These are phyloP conservation scores for Gasteruption jaculator DNA, from an alignment of 2,888 invertebrate species.

Conservation along the genomic window DNA sequence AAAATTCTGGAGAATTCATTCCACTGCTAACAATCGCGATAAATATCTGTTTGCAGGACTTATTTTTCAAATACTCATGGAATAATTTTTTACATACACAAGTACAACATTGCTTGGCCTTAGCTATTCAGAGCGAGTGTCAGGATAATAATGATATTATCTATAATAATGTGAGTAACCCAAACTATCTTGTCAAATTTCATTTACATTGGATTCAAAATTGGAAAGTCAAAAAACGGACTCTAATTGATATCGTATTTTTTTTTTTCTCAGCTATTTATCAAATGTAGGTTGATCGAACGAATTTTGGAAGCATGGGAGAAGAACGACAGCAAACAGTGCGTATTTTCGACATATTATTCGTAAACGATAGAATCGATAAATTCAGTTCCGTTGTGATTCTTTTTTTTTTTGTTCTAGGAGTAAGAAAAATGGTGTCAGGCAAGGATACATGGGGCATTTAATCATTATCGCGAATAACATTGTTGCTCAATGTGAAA, in stretches of 20 bases:
- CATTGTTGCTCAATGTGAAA: constrained; percentile 55
- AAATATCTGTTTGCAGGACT: constrained; percentile 72
- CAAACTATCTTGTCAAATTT: neutral
- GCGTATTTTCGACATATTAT: constrained; percentile 45
- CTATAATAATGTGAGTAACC: constrained; percentile 40
- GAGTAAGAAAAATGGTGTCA: constrained; percentile 54
- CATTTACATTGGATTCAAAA: too few species aligned
- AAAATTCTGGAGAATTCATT: neutral
- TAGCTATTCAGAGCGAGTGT: constrained; percentile 59
- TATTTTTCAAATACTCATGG: constrained; percentile 86
- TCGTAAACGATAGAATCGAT: neutral
- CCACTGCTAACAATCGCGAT: too few species aligned
- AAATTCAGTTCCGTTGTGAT: neutral
- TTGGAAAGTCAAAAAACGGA: too few species aligned
- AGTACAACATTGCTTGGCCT: constrained; percentile 73
- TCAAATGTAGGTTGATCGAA: constrained; percentile 74
- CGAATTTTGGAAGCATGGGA: constrained; percentile 79
- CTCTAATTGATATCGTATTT: too few species aligned
- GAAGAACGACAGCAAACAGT: constrained; percentile 74
- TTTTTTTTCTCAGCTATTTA: constrained; percentile 61
- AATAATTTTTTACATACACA: constrained; percentile 95
- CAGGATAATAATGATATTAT: constrained; percentile 39
- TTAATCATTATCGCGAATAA: constrained; percentile 61
- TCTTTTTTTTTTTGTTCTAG: constrained; percentile 38
- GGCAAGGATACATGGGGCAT: constrained; percentile 66